phyloP scores from a whole-genome alignment of 2,888 invertebrate species.

The Osmoderma eremita region DNA sequence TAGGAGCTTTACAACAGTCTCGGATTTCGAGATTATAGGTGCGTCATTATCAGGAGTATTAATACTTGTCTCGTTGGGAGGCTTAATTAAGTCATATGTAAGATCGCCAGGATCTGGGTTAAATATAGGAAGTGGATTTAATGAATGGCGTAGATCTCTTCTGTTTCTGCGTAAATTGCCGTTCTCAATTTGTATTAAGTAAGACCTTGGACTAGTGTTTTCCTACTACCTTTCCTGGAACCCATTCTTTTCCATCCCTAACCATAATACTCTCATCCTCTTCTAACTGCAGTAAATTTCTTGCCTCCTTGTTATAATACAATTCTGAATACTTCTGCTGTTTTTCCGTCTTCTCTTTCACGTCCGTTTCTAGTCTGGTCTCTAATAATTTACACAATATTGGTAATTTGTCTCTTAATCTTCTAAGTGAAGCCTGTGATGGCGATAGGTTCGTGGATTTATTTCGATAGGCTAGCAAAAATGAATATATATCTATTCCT shows the following conservation, averaged over 20 bases:
- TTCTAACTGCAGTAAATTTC: background rate
- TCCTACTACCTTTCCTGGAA: background rate
- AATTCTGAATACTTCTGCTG: background rate
- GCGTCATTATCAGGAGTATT: background rate
- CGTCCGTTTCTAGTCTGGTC: too few species aligned
- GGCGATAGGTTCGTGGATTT: too few species aligned
- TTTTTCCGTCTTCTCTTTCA: background rate
- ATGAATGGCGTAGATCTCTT: background rate
- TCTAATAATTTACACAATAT: too few species aligned
- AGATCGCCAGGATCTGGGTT: background rate
- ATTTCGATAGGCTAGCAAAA: too few species aligned
- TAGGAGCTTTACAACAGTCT: too few species aligned
- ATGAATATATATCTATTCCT: too few species aligned
- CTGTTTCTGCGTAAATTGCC: background rate
- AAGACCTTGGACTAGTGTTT: background rate
- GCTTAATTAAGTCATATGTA: background rate
- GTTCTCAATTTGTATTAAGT: background rate
- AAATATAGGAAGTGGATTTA: background rate
- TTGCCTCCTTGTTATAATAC: background rate
- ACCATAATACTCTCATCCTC: background rate
- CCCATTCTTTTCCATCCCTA: background rate
- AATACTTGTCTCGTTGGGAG: background rate
- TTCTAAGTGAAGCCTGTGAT: too few species aligned
- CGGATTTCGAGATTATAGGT: too few species aligned
- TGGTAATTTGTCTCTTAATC: too few species aligned